phyloP scores from a whole-genome alignment of 2,797 vertebrate species.

The Neosilurus mollespiculum region DNA sequence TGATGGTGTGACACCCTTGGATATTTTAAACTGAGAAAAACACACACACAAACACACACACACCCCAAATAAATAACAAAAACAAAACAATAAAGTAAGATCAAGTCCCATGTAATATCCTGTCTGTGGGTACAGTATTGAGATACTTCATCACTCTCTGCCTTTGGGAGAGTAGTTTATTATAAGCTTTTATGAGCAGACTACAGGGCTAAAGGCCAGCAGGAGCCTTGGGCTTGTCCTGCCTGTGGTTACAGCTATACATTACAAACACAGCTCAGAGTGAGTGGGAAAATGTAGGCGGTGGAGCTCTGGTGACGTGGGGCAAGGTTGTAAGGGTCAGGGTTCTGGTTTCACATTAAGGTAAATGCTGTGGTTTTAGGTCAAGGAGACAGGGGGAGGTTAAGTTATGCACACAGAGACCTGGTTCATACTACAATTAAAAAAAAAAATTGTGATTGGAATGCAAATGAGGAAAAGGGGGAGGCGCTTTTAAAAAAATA shows the following conservation, averaged over 20 bases:
- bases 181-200: slow-evolving; percentile 33
- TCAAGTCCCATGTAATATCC: neutral
- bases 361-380: neutral
- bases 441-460: neutral
- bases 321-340: neutral
- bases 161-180: slow-evolving; percentile 1
- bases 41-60: too few relatives aligned
- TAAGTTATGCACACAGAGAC: slow-evolving; percentile 3
- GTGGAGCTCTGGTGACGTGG: neutral
- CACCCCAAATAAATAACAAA: neutral
- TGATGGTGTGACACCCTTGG: too few relatives aligned
- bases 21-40: neutral
- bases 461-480: neutral
- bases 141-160: slow-evolving; percentile 7
- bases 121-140: neutral
- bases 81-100: neutral
- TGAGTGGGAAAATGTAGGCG: neutral
- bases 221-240: slow-evolving; percentile 6
- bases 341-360: slow-evolving; percentile 12
- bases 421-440: neutral
- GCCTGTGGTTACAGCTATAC: slow-evolving; percentile 19
- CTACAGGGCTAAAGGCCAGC: slow-evolving; percentile 21
- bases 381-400: neutral
- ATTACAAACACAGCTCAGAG: slow-evolving; percentile 17
- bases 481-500: too few relatives aligned